Evolutionary conservation across 2,113 vertebrate species (phyloP), one percentile per base, ranked within the genome.

Genomic region (Nycticryphes semicollaris): DNA sequence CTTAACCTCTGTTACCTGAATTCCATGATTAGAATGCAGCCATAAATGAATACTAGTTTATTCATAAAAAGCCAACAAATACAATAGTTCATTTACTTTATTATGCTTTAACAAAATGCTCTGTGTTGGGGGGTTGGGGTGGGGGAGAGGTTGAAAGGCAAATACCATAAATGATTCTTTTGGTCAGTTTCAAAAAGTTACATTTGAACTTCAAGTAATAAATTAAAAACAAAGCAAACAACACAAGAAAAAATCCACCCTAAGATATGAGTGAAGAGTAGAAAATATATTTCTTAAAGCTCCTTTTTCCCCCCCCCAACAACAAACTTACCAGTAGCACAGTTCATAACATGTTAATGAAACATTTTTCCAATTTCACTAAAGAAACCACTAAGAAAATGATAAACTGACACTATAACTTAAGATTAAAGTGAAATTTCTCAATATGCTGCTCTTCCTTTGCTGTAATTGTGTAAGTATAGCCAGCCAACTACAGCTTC

Each of bases 11-110:
- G 48, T 96, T 97, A 98, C 96, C 96, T 95, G 94, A 96, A 97
- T 96, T 97, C 98, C 97, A 97, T 67, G 60, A 97, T 95, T 95
- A 94, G 94, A 98, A 93, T 92, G 68, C 89, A 97, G 96, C 94
- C 97, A 97, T 96, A 98, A 97, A 97, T 86, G 97, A 95, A 98
- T 98, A 98, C 93, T 98, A 84, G 94, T 78, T 97, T 96, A 98
- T 98, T 98, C 97, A 98, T 96, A 93, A 96, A 96, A 97, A 56
- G 96, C 92, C 96, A 97, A 96, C 84, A 96, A 97, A 97, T 92
- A 96, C 96, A 98, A 97, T 53, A 96, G 92, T 70, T 96, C 78
- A 83, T 95, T 93, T 97, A 95, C 97, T 98, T 97, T 64, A 96
- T 94, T 96, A 96, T 72, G 90, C 41, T 84, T 90, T 90, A 93